A percentile compares a stretch with the other conserved stretches of the same genome.
phyloP scores from a whole-genome alignment of 2,113 vertebrate species.

The Zapornia atra region DNA sequence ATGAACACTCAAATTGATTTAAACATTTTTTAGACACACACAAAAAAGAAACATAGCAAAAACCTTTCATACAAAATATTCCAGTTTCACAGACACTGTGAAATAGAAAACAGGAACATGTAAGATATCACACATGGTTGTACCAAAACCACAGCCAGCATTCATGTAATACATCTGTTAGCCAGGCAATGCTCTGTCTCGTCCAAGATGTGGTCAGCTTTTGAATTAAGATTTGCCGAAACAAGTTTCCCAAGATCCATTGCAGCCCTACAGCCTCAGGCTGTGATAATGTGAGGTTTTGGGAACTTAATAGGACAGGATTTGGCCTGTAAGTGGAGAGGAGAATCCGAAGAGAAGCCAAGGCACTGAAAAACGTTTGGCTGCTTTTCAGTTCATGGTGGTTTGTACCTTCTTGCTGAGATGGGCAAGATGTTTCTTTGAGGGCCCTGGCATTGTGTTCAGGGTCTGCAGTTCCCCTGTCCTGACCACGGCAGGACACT shows the following conservation, averaged over 20 bases:
- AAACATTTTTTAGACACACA: not conserved
- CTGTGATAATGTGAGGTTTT: not conserved
- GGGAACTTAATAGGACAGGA: not conserved
- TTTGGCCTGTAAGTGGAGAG: not conserved
- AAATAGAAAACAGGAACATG: conserved; percentile 25
- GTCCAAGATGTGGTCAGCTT: conserved; percentile 1
- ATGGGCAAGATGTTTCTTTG: conserved; percentile 28
- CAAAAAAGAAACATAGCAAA: not conserved
- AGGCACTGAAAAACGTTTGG: not conserved
- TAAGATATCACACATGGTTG: conserved; percentile 20
- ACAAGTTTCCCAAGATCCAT: not conserved
- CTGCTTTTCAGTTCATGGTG: not conserved
- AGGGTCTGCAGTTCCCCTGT: not conserved
- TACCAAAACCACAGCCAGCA: conserved; percentile 26
- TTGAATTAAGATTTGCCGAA: not conserved
- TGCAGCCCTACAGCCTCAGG: not conserved
- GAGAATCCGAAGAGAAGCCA: not conserved
- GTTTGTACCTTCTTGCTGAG: conserved; percentile 29
- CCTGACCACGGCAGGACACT: not conserved
- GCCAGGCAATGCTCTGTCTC: not conserved
- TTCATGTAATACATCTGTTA: conserved; percentile 18
- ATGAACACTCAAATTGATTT: not conserved
- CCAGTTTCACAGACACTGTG: not conserved
- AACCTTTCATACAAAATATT: not conserved
- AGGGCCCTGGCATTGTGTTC: not conserved